Evolutionary conservation across 2,113 vertebrate species (phyloP).

Genomic region (Hippocampus guttulatus): DNA sequence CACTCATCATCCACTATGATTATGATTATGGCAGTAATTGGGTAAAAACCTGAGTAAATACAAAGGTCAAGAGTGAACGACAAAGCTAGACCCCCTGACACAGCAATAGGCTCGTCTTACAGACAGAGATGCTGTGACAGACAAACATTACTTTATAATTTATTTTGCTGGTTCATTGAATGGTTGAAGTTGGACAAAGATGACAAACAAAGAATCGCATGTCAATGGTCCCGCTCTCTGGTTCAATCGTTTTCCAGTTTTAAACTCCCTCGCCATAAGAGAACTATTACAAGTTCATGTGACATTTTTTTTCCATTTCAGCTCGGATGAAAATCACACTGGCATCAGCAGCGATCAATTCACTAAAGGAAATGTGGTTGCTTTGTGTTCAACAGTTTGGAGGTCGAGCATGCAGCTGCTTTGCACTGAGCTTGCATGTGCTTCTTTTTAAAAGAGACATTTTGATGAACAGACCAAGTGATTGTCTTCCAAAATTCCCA

Average conservation of each 20-base stretch:
- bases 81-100: slow-evolving; percentile 69
- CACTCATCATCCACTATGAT: neutral
- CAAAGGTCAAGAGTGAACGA: slow-evolving; percentile 60
- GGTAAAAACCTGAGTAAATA: slow-evolving; percentile 61
- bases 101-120: slow-evolving; percentile 41
- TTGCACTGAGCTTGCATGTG: slow-evolving; percentile 6
- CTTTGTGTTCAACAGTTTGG: slow-evolving; percentile 10
- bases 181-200: slow-evolving; percentile 20
- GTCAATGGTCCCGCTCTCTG: slow-evolving; percentile 6
- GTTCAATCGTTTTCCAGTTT: slow-evolving; percentile 13
- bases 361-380: slow-evolving; percentile 10
- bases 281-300: slow-evolving; percentile 30
- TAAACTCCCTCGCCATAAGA: slow-evolving; percentile 27
- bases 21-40: slow-evolving; percentile 17
- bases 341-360: slow-evolving; percentile 24
- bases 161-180: slow-evolving; percentile 18
- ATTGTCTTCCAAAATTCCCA: slow-evolving; percentile 13
- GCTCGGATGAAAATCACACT: slow-evolving; percentile 27
- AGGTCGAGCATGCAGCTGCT: neutral
- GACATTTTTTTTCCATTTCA: slow-evolving; percentile 15
- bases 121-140: slow-evolving; percentile 9
- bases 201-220: slow-evolving; percentile 27
- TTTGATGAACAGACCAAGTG: slow-evolving; percentile 15
- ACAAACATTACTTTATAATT: slow-evolving; percentile 28
- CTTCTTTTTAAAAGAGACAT: slow-evolving; percentile 2